Percentiles rank a stretch among this genome's conserved stretches.
These are phyloP conservation scores for Himalopsyche japonica DNA, from an alignment of 2,888 invertebrate genomes.

Conservation along the genomic window DNA sequence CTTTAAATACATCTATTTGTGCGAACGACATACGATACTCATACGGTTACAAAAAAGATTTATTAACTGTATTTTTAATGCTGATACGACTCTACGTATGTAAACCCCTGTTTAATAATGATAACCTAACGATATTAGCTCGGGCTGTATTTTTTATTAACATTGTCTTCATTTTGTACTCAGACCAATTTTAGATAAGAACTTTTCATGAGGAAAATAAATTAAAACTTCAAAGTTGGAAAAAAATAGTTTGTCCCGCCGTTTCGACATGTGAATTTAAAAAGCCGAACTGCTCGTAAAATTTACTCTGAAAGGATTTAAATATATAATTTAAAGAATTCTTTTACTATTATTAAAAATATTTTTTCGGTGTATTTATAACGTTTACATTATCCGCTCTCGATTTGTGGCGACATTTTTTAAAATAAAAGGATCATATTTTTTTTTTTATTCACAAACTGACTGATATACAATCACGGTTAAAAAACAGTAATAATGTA, in stretches of 20 bases:
- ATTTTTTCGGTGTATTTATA: too few species aligned
- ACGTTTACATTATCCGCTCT: too few species aligned
- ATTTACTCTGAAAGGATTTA: not conserved
- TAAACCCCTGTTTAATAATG: not conserved
- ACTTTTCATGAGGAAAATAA: not conserved
- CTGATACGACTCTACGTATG: not conserved
- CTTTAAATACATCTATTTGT: too few species aligned
- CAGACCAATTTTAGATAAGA: not conserved
- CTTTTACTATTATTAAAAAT: too few species aligned
- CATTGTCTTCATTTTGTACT: not conserved
- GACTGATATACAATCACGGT: too few species aligned
- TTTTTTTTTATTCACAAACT: too few species aligned
- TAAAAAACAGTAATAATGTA: too few species aligned
- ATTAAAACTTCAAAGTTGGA: not conserved
- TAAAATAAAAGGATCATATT: too few species aligned
- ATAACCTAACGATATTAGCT: not conserved
- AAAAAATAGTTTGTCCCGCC: not conserved
- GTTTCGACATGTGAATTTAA: not conserved
- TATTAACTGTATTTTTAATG: too few species aligned
- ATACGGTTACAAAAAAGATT: too few species aligned
- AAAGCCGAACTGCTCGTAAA: not conserved
- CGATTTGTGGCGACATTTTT: too few species aligned
- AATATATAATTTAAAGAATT: not conserved
- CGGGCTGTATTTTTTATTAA: not conserved
- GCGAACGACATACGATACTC: too few species aligned